phyloP scores from a whole-genome alignment of 2,888 invertebrate genomes.

The Euspilapteryx auroguttella region DNA sequence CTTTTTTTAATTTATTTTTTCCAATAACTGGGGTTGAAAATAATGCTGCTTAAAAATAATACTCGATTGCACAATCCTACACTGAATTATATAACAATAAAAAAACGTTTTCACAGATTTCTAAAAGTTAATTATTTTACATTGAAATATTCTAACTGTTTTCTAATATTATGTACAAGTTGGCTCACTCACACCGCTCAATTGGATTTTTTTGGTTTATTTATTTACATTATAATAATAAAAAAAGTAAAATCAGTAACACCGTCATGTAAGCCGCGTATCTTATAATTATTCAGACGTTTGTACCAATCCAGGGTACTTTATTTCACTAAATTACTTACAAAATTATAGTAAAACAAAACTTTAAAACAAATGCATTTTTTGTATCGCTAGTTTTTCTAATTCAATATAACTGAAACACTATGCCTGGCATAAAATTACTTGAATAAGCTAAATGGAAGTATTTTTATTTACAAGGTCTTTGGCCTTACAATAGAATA shows the following conservation, averaged over 20 bases:
- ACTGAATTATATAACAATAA: conserved; percentile 39
- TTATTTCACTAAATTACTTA: conserved; percentile 9
- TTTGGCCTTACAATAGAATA: conserved; percentile 51
- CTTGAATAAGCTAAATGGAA: conserved; percentile 17
- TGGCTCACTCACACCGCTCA: too few species aligned
- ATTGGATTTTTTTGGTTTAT: conserved; percentile 59
- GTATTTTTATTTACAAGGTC: conserved; percentile 44
- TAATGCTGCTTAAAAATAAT: conserved; percentile 46
- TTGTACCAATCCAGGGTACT: conserved; percentile 47
- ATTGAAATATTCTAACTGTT: neutral
- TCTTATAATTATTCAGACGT: conserved; percentile 47
- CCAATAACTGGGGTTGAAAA: conserved; percentile 47
- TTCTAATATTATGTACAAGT: too few species aligned
- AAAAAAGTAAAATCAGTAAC: too few species aligned
- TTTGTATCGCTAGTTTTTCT: conserved; percentile 47
- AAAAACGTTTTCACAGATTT: too few species aligned
- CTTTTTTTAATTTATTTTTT: too few species aligned
- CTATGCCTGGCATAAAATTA: conserved; percentile 23
- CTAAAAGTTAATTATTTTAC: too few species aligned
- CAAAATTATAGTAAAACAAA: conserved; percentile 24
- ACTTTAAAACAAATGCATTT: conserved; percentile 54
- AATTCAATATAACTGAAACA: conserved; percentile 15
- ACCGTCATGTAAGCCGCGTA: too few species aligned
- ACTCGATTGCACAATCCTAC: conserved; percentile 52
- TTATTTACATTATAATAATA: too few species aligned